phyloP scores from a whole-genome alignment of 2,113 vertebrate species.

The Columba livia region DNA sequence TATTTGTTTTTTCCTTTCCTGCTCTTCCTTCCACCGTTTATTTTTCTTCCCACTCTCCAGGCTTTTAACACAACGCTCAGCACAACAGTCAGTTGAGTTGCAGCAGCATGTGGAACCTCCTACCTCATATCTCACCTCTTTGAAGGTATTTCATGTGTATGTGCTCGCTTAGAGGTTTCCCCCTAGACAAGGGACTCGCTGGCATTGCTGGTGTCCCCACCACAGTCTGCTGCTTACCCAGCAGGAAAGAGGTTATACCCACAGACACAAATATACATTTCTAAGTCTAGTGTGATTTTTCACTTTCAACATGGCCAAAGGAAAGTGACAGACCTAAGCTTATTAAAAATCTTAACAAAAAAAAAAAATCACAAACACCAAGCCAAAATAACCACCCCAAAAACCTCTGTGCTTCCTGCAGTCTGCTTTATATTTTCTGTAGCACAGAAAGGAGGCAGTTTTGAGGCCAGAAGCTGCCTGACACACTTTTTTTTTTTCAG shows the following conservation, averaged over 20 bases:
- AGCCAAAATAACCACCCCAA: not conserved
- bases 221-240: not conserved
- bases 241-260: not conserved
- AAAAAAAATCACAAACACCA: not conserved
- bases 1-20: not conserved
- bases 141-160: not conserved
- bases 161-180: not conserved
- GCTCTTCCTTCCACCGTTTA: not conserved
- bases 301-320: not conserved
- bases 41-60: not conserved
- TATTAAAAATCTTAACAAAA: not conserved
- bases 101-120: not conserved
- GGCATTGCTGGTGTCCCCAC: not conserved
- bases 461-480: not conserved
- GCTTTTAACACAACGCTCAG: not conserved
- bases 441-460: not conserved
- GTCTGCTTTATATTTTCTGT: not conserved
- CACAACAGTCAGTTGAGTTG: not conserved
- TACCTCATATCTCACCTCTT: not conserved
- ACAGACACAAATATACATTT: not conserved
- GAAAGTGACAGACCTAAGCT: not conserved
- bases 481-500: not conserved
- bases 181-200: fast-evolving
- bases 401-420: not conserved
- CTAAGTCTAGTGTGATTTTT: not conserved